These are phyloP conservation scores for Plebejus argus DNA, from an alignment of 2,888 invertebrate genomes.

Conservation along the genomic window DNA sequence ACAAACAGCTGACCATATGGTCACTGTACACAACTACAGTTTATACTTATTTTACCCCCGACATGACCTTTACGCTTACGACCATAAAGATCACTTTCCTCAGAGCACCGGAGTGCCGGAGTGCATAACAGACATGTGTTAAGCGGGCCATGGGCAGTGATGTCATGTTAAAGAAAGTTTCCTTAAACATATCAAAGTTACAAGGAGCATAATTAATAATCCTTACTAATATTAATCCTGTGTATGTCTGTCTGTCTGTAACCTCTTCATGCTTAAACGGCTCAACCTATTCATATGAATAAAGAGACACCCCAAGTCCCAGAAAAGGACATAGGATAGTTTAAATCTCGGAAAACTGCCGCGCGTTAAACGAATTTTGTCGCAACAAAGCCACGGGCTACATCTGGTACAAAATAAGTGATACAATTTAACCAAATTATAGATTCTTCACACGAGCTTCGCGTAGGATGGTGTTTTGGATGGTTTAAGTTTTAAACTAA, in stretches of 20 bases:
- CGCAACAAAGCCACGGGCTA: background rate
- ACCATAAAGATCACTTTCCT: background rate
- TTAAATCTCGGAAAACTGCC: too few relatives aligned
- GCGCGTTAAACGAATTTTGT: too few relatives aligned
- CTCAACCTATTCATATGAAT: too few relatives aligned
- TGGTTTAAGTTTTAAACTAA: background rate
- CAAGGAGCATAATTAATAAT: too few relatives aligned
- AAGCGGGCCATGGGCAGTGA: slow-evolving; percentile 14
- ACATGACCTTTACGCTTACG: background rate
- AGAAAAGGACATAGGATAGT: too few relatives aligned
- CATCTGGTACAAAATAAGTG: background rate
- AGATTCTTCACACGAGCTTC: background rate
- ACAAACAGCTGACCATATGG: slow-evolving; percentile 23
- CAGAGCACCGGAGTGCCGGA: background rate
- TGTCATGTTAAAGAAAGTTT: slow-evolving; percentile 14
- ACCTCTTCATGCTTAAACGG: too few relatives aligned
- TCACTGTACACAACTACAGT: background rate
- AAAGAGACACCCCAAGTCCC: too few relatives aligned
- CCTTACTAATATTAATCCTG: too few relatives aligned
- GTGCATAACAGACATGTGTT: background rate
- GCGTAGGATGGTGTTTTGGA: background rate
- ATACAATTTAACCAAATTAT: background rate
- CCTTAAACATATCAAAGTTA: background rate
- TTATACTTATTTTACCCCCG: background rate
- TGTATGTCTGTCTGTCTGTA: too few relatives aligned